Conservation (phyloP, 1,140 invertebrate species). For the Psilanteris sp. region DNA sequence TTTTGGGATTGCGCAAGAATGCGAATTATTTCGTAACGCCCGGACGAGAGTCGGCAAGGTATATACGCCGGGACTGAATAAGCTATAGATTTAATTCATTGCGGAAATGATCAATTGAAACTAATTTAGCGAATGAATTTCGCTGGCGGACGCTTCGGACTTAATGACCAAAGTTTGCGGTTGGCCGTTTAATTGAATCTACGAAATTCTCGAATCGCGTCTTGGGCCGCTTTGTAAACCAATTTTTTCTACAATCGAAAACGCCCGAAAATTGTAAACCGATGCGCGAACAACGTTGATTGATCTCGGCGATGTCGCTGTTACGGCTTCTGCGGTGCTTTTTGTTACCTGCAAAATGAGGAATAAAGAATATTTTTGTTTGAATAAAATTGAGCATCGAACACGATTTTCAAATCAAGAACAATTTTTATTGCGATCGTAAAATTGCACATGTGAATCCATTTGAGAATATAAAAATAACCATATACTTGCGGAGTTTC, state of each 20-base stretch:
- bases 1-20: conserved; percentile 20
- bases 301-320: too few relatives aligned
- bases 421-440: conserved; percentile 4
- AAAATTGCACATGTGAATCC: conserved; percentile 1
- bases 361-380: not conserved
- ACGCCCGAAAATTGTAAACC: too few relatives aligned
- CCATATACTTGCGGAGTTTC: conserved; percentile 1
- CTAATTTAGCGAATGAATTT: too few relatives aligned
- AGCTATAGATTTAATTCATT: not conserved
- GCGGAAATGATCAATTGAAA: not conserved
- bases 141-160: too few relatives aligned
- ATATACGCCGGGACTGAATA: not conserved
- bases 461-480: not conserved
- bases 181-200: too few relatives aligned
- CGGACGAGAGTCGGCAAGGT: not conserved
- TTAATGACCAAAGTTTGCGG: too few relatives aligned
- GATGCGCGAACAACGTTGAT: too few relatives aligned
- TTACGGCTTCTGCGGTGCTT: too few relatives aligned
- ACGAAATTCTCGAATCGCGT: too few relatives aligned
- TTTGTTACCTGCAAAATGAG: not conserved
- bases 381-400: too few relatives aligned
- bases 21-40: conserved; percentile 5
- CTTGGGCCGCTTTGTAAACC: too few relatives aligned
- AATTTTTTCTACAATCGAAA: too few relatives aligned
- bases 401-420: conserved; percentile 15